Base-by-base conservation (phyloP, 1,140 invertebrate genomes). In the Elymnias hypermnestra region DNA sequence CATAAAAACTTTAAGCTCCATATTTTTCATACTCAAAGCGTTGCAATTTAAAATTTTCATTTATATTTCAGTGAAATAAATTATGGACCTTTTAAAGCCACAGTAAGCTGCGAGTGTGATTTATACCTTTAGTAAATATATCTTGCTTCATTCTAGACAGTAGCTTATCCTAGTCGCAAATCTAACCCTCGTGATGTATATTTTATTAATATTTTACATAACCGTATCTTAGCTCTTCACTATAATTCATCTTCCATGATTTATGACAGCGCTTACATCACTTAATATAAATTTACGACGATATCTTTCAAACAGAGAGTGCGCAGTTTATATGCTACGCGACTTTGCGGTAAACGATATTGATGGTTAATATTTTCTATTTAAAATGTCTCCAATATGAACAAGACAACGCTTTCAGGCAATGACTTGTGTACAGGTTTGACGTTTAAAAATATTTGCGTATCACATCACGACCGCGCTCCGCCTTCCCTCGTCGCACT, bases 361-460 rank as follows among this genome's bases (percentile, higher is more conserved):
- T 67, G 73, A 63, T 56, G 55, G 62, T 61, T 53, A 62, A 75
- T 73, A 75, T 71, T 72, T 75, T 74, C 55, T 63, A 42, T 67
- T 69, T 58, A 57, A 48, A 68, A 50, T 52, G 63, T 61, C 44
- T 38, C 40, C 23, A 49, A 10, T 71, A n/a, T n/a, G n/a, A n/a
- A 81, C 79, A 74, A 77, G 72, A 72, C 57, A 69, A 75, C 63
- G 79, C 77, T 83, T 83, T 79, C 64, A 77, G 59, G 58, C 61
- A 61, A 75, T 77, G 67, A 71, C 63, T 79, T 35, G 64, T 64
- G 54, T 69, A 52, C 46, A 48, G 50, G 57, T 38, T 56, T 9
- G 61, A 57, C 41, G 42, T 38, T 48, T 68, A 74, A 72, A 71
- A 72, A 78, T 70, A 73, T 75, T 71, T 72, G 57, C 65, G 65